Evolutionary conservation across 2,888 invertebrate genomes (phyloP).

Genomic region (Drosophila buzzatii): DNA sequence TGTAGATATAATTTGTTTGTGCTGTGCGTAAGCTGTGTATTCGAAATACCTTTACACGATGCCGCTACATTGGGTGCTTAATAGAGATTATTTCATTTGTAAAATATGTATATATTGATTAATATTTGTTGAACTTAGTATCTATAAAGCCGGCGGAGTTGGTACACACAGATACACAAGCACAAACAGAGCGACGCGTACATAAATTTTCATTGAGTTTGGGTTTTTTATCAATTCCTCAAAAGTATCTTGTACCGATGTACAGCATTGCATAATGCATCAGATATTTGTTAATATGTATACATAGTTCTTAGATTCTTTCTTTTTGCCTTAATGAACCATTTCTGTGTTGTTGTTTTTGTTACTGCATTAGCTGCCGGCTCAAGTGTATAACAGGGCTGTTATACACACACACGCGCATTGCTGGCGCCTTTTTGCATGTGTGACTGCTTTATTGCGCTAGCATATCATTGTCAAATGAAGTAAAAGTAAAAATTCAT

Average conservation of each 20-base stretch:
- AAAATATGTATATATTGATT: not conserved
- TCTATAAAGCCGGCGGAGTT: constrained; percentile 22
- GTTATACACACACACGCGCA: constrained; percentile 34
- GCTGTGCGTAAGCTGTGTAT: constrained; percentile 48
- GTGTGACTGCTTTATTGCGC: not conserved
- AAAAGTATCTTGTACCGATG: not conserved
- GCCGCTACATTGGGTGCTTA: not conserved
- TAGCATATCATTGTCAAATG: not conserved
- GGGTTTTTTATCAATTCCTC: not conserved
- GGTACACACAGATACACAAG: constrained; percentile 8
- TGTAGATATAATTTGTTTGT: constrained; percentile 55
- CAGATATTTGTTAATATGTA: constrained; percentile 6
- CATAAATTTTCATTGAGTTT: not conserved
- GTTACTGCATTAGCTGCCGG: constrained; percentile 28
- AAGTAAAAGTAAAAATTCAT: not conserved
- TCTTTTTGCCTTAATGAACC: not conserved
- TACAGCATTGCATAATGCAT: constrained; percentile 19
- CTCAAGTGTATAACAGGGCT: constrained; percentile 46
- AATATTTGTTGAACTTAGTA: not conserved
- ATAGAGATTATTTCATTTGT: not conserved
- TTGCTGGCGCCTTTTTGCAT: constrained; percentile 34
- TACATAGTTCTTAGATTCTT: not conserved
- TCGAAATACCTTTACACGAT: constrained; percentile 24
- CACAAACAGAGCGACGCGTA: not conserved
- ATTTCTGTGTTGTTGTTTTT: constrained; percentile 1